Conservation (phyloP, 2,113 vertebrate genomes). For the Bungarus multicinctus region DNA sequence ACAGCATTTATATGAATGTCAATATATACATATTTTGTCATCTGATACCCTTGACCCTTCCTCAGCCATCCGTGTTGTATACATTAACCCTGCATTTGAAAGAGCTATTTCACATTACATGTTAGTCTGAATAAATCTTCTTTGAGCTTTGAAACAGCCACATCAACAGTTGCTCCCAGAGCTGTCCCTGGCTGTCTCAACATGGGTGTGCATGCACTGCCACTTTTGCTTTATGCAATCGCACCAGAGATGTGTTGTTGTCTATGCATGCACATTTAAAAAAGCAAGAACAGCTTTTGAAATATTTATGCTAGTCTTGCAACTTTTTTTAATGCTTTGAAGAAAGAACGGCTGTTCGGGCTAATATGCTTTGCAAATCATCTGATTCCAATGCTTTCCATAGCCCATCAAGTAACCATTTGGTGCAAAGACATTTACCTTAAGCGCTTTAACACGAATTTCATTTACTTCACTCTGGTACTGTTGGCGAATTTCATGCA, state of each 20-base stretch:
- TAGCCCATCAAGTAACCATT: not conserved
- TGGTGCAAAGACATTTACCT: constrained; percentile 68
- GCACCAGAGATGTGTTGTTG: not conserved
- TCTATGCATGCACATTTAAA: not conserved
- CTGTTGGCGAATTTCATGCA: constrained; percentile 82
- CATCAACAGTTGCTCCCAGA: not conserved
- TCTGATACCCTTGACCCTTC: not conserved
- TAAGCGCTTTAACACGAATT: constrained; percentile 70
- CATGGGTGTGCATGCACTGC: not conserved
- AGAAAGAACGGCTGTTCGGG: not conserved
- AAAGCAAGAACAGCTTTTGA: not conserved
- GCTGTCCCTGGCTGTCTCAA: not conserved
- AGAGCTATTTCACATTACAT: not conserved
- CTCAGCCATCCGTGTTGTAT: not conserved
- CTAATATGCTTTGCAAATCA: not conserved
- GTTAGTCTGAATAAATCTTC: not conserved
- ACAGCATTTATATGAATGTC: not conserved
- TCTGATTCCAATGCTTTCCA: not conserved
- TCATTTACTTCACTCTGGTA: constrained; percentile 79
- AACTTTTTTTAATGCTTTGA: not conserved
- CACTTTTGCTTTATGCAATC: not conserved
- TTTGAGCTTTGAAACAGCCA: not conserved
- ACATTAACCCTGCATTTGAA: not conserved
- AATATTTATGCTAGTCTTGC: not conserved
- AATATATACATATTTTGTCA: not conserved